Conservation (phyloP, 1,140 invertebrate species). For the Neomicropteryx cornuta region DNA sequence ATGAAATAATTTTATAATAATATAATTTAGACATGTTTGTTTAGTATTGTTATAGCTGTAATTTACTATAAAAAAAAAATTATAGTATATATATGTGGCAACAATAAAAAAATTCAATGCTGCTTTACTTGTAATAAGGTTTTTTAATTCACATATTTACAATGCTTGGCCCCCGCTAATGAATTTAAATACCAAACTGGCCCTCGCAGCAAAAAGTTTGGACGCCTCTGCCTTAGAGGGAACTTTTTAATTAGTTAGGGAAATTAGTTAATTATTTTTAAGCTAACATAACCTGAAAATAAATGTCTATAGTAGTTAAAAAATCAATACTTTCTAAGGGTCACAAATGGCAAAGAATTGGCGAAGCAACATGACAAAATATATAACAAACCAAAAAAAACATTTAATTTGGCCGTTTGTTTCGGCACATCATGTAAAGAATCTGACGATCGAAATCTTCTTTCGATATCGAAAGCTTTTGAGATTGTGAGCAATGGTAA, state of each 20-base stretch:
- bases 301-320: constrained; percentile 18
- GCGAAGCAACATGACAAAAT: constrained; percentile 64
- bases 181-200: neutral
- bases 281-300: constrained; percentile 12
- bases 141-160: no score
- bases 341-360: constrained; percentile 41
- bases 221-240: no score
- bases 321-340: constrained; percentile 17
- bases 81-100: no score
- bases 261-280: neutral
- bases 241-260: no score
- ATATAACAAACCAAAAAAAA: constrained; percentile 84
- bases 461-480: constrained; percentile 81
- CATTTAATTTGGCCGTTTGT: constrained; percentile 81
- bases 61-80: no score
- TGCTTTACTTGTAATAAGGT: no score
- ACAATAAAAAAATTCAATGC: no score
- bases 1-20: no score
- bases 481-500: constrained; percentile 79
- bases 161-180: no score
- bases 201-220: no score
- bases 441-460: constrained; percentile 68
- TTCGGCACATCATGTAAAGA: constrained; percentile 73
- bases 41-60: no score
- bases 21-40: no score